Base-by-base conservation (phyloP, 2,888 invertebrate genomes). In the Sinohyriopsis cumingii region DNA sequence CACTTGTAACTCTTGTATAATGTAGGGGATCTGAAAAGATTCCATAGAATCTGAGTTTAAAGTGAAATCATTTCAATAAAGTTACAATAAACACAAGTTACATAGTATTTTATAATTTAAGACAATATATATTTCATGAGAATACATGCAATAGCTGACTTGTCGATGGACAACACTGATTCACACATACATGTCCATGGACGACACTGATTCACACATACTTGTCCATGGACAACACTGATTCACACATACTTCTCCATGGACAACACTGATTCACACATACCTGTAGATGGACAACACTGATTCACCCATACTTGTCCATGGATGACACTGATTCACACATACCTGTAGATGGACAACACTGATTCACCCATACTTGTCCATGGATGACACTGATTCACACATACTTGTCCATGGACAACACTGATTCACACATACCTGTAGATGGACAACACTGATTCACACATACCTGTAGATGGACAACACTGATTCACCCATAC, bases 1-100 rank as follows among this genome's bases (percentile, higher is more conserved):
- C 78, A 97, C 93, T 64, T 93, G 90, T 67, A 97, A 92, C 79
- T 95, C 94, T 77, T 96, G 95, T 92, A 97, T 95, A 90, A 97
- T 96, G 83, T 95, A 94, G 1, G 97, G 97, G 76, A 95, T 90
- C 89, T 89, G 77, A 12, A 80, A 72, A 68, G 57, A 45, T 45
- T 45, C 45, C 2, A 45, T 45, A 45, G 33, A 59, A 3, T 22
- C 53, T 53, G 2, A 15, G 19, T 22, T 55, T 54, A 55, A n/a
- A 2, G 19, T 9, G 5, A 54, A 55, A 28, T 63, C 24, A 25
- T 25, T 20, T 20, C 24, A 18, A 59, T 0, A 24, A 24, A 25
- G 20, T 24, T 28, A 28, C 25, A 25, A 24, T 22, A 24, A 61
- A 28, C 7, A 20, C 20, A 15, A 22, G n/a, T 33, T 62, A 25